Evolutionary conservation across 2,113 vertebrate species (phyloP).

Genomic region (Megaleporinus macrocephalus): DNA sequence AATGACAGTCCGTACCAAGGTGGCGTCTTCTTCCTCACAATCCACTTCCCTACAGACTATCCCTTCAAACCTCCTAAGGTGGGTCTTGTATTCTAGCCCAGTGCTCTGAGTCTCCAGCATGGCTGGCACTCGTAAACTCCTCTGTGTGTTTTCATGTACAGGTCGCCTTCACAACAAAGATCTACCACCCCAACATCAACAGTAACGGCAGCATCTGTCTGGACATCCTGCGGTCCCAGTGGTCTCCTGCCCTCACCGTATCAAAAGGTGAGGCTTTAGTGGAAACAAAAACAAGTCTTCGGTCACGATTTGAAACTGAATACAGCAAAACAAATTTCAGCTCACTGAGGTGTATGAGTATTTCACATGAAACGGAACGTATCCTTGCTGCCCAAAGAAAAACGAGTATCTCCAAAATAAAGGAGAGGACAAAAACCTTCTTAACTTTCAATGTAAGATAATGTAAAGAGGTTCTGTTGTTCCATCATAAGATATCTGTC

Average conservation of each 20-base stretch:
- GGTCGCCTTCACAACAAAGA: slow-evolving; percentile 85
- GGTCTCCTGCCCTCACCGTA: slow-evolving; percentile 84
- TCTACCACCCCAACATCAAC: slow-evolving; percentile 86
- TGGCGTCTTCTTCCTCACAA: slow-evolving; percentile 84
- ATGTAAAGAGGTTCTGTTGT: too few species aligned
- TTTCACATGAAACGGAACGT: too few species aligned
- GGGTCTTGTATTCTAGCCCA: slow-evolving; percentile 37
- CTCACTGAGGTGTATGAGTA: too few species aligned
- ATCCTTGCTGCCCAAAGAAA: too few species aligned
- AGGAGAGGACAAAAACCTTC: too few species aligned
- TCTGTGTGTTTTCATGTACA: slow-evolving; percentile 52
- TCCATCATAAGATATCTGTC: too few species aligned
- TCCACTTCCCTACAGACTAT: slow-evolving; percentile 85
- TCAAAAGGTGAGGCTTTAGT: slow-evolving; percentile 79
- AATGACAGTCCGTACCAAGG: slow-evolving; percentile 85
- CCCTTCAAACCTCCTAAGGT: slow-evolving; percentile 86
- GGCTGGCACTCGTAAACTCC: background rate
- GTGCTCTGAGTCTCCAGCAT: background rate
- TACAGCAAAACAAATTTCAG: too few species aligned
- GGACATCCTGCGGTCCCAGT: slow-evolving; percentile 84
- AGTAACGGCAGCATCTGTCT: slow-evolving; percentile 86
- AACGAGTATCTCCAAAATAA: too few species aligned
- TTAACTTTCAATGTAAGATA: too few species aligned
- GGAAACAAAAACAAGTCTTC: background rate
- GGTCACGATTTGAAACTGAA: too few species aligned